Percentiles rank a stretch among this genome's conserved stretches.
phyloP scores from a whole-genome alignment of 1,140 invertebrate genomes.

The Neuroterus valhalla region DNA sequence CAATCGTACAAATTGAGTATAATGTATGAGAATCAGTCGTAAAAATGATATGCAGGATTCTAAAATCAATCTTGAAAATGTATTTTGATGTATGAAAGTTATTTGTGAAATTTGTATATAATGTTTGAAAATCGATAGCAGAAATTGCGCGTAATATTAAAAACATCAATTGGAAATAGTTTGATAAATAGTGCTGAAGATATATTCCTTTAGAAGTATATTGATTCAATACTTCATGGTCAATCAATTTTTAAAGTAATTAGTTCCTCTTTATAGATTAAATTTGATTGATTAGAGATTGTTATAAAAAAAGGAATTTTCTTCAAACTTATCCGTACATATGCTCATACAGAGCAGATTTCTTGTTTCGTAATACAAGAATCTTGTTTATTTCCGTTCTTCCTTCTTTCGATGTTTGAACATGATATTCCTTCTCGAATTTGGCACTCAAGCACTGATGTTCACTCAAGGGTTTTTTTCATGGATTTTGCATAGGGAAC shows the following conservation, averaged over 20 bases:
- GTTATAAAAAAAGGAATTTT: background rate
- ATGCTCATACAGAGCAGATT: background rate
- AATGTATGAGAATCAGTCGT: too few relatives aligned
- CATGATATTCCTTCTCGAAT: background rate
- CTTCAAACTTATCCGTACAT: background rate
- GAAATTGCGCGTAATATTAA: too few relatives aligned
- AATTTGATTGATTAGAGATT: background rate
- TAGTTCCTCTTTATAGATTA: background rate
- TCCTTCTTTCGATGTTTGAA: background rate
- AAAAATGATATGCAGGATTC: too few relatives aligned
- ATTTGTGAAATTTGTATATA: too few relatives aligned
- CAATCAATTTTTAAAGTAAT: background rate
- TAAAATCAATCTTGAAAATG: too few relatives aligned
- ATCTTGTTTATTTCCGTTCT: background rate
- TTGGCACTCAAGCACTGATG: background rate
- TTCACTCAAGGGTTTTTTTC: background rate
- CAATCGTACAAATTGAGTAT: too few relatives aligned
- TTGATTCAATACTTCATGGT: too few relatives aligned
- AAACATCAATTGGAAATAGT: too few relatives aligned
- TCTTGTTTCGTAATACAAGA: background rate
- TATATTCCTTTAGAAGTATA: too few relatives aligned
- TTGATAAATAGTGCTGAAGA: too few relatives aligned
- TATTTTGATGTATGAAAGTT: too few relatives aligned
- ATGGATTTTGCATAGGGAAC: background rate
- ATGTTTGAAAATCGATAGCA: too few relatives aligned